These are phyloP conservation scores for Cygnus buccinator DNA, from an alignment of 2,113 vertebrate species.

Conservation along the genomic window DNA sequence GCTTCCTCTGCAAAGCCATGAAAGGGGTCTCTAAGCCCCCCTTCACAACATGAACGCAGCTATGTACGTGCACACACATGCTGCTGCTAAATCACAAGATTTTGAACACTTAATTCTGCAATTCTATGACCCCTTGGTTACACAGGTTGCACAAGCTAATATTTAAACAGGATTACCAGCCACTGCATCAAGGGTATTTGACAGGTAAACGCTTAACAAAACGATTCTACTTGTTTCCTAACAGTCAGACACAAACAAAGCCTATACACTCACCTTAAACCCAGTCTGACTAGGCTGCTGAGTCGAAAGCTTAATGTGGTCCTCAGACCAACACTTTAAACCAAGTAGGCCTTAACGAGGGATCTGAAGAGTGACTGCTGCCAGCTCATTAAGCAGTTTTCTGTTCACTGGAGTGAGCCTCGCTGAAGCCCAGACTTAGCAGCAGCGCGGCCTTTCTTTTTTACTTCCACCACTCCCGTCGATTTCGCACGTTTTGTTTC, in stretches of 20 bases:
- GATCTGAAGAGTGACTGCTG: fast-evolving
- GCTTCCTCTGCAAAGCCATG: neutral
- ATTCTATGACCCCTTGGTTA: neutral
- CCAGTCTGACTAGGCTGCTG: neutral
- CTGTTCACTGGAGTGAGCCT: neutral
- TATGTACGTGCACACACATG: fast-evolving
- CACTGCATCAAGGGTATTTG: neutral
- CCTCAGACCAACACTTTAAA: neutral
- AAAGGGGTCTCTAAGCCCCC: neutral
- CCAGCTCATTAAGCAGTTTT: neutral
- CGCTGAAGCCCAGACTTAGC: neutral
- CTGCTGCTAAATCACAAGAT: fast-evolving
- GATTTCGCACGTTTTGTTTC: neutral
- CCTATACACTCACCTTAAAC: neutral
- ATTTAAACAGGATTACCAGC: neutral
- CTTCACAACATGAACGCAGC: neutral
- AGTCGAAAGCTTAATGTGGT: neutral
- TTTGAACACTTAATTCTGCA: neutral
- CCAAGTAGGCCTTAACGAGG: neutral
- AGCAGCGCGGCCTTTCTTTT: neutral
- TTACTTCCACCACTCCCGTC: neutral
- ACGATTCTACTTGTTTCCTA: neutral
- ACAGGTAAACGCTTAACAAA: neutral
- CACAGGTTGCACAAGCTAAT: neutral
- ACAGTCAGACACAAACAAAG: neutral